Conservation (phyloP, 2,888 invertebrate genomes). For the Conomelus anceps region DNA sequence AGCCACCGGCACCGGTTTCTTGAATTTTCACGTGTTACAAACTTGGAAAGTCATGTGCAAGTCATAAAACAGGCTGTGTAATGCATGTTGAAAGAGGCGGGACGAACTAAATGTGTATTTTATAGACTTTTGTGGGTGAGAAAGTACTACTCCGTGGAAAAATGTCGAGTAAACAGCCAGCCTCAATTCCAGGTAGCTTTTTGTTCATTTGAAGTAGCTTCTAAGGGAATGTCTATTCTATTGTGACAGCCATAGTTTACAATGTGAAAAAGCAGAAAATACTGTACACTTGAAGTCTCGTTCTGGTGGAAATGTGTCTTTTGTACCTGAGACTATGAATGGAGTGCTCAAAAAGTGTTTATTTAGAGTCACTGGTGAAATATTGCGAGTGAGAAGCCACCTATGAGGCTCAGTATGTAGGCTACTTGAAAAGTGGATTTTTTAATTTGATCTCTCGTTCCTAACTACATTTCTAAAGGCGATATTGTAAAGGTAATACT, state of each 20-base stretch:
- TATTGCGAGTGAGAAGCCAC: too few relatives aligned
- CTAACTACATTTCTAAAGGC: too few relatives aligned
- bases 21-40: not conserved
- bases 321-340: too few relatives aligned
- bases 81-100: not conserved
- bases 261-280: not conserved
- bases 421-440: too few relatives aligned
- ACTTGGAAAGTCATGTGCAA: not conserved
- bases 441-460: too few relatives aligned
- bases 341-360: too few relatives aligned
- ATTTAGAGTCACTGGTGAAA: too few relatives aligned
- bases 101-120: not conserved
- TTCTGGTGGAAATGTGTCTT: not conserved
- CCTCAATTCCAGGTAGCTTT: not conserved
- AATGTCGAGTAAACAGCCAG: not conserved
- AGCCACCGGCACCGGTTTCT: not conserved
- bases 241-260: not conserved
- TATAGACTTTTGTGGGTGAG: not conserved
- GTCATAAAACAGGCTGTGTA: not conserved
- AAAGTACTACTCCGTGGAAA: not conserved
- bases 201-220: not conserved
- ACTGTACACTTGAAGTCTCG: not conserved
- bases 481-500: too few relatives aligned
- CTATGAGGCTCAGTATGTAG: too few relatives aligned
- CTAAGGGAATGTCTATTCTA: not conserved